Evolutionary conservation across 92 coral and sea anemone species (phyloP).

Genomic region (Epizoanthus rinbou): DNA sequence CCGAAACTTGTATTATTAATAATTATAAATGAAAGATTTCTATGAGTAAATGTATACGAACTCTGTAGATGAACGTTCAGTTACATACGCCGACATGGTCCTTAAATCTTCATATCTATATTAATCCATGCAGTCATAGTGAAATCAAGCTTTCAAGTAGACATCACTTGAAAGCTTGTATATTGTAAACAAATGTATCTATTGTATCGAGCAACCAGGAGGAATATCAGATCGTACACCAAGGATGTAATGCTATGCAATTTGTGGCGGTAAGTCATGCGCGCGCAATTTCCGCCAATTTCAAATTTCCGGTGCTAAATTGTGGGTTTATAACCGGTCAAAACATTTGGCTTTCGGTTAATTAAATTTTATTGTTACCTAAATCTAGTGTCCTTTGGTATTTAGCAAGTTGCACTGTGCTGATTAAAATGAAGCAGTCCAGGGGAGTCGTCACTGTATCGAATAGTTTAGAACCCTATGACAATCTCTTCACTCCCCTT

Average conservation of each 20-base stretch:
- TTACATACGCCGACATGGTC: not conserved
- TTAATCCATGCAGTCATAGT: no score
- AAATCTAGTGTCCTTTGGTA: no score
- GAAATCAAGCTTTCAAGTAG: not conserved
- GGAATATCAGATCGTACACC: not conserved
- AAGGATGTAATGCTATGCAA: not conserved
- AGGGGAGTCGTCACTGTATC: no score
- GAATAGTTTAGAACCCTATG: no score
- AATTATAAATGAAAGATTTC: no score
- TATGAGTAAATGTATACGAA: no score
- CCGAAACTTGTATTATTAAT: no score
- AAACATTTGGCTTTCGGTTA: not conserved
- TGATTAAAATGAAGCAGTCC: no score
- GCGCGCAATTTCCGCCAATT: not conserved
- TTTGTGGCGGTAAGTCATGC: not conserved
- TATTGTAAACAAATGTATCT: not conserved
- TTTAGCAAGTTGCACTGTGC: no score
- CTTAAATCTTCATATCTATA: not conserved
- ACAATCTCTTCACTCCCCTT: no score
- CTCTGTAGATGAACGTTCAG: no score
- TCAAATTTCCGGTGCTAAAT: slow-evolving; percentile 35
- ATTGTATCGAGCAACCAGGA: not conserved
- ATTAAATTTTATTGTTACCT: not conserved
- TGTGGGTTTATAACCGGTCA: not conserved
- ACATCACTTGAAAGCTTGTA: not conserved